Conservation (phyloP, 1,140 invertebrate genomes). For the Metaphire vulgaris region DNA sequence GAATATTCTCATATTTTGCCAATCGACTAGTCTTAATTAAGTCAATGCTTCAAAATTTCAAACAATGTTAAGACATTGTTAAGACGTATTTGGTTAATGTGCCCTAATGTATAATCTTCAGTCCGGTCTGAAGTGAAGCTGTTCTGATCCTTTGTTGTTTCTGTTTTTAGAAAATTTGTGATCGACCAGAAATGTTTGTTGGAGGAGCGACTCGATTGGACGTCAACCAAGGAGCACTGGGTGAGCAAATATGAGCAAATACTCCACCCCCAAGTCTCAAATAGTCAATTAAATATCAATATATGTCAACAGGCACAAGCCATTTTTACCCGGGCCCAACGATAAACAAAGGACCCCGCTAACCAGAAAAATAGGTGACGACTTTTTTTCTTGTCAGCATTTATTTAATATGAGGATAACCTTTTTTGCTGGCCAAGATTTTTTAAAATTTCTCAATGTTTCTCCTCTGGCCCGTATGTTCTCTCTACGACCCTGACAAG, state of each 20-base stretch:
- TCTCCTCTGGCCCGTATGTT: too few relatives aligned
- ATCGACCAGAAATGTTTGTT: constrained; percentile 33
- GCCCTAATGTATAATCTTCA: neutral
- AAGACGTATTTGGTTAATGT: neutral
- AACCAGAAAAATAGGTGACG: too few relatives aligned
- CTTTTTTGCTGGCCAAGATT: too few relatives aligned
- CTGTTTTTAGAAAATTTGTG: constrained; percentile 48
- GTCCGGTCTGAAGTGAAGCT: neutral
- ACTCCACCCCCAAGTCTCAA: neutral
- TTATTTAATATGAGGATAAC: too few relatives aligned
- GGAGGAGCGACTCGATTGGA: constrained; percentile 51
- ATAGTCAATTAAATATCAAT: neutral
- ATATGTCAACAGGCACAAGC: neutral
- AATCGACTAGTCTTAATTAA: neutral
- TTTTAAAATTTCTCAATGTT: too few relatives aligned
- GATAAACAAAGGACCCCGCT: too few relatives aligned
- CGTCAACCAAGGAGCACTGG: constrained; percentile 60
- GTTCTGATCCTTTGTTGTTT: neutral
- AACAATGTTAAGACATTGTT: neutral
- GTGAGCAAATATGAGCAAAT: constrained; percentile 27
- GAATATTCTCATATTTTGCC: too few relatives aligned
- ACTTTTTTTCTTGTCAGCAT: too few relatives aligned
- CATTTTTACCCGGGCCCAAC: neutral
- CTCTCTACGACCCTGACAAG: too few relatives aligned
- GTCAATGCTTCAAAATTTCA: constrained; percentile 1